These are phyloP conservation scores for Heliconius hewitsoni DNA, from an alignment of 1,140 invertebrate genomes.

Conservation along the genomic window DNA sequence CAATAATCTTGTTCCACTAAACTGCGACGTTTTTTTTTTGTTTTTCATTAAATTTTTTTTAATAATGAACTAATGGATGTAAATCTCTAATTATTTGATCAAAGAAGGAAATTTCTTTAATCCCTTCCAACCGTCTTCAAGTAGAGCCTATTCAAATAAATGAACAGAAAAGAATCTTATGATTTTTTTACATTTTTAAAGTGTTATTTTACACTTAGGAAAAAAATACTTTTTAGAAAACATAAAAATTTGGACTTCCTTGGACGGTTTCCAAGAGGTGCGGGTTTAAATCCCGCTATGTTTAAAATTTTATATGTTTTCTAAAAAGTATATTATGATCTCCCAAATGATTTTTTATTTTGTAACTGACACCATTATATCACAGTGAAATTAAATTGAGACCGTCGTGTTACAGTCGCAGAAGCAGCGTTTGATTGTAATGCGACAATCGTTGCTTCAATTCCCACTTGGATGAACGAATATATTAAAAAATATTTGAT, in stretches of 20 bases:
- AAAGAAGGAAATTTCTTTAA: not conserved
- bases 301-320: no score
- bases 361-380: not conserved
- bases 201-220: no score
- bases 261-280: no score
- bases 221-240: no score
- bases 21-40: no score
- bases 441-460: no score
- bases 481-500: no score
- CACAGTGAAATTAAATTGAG: not conserved
- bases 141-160: not conserved
- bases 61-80: not conserved
- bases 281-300: no score
- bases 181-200: not conserved
- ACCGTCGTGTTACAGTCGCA: not conserved
- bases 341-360: not conserved
- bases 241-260: no score
- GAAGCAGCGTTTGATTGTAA: no score
- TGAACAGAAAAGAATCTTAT: not conserved
- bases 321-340: not conserved
- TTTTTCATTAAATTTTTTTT: not conserved
- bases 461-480: no score
- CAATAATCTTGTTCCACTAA: no score
- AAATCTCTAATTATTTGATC: not conserved
- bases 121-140: constrained; percentile 4